A percentile compares a stretch with the other conserved stretches of the same genome.
Evolutionary conservation across 2,888 invertebrate species (phyloP).

Genomic region (Vanessa cardui): DNA sequence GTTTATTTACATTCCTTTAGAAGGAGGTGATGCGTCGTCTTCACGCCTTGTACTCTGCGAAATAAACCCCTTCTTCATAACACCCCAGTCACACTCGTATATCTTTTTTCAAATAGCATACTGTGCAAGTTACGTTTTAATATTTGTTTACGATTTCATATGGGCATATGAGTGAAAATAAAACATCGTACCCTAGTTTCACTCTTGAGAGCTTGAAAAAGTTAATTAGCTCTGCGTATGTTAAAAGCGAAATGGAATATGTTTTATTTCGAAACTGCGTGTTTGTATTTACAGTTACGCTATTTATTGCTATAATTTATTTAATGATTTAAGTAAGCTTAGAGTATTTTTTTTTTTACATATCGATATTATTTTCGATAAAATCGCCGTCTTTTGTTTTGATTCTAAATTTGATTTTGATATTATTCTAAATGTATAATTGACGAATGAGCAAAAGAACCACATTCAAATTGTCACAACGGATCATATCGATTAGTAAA

Average conservation of each 20-base stretch:
- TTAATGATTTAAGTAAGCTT: too few species aligned
- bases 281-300: not conserved
- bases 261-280: conserved; percentile 21
- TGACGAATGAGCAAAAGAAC: too few species aligned
- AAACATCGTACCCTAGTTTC: conserved; percentile 28
- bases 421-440: too few species aligned
- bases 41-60: conserved; percentile 64
- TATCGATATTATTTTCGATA: too few species aligned
- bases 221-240: conserved; percentile 31
- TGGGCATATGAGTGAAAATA: conserved; percentile 21
- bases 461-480: too few species aligned
- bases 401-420: too few species aligned
- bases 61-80: conserved; percentile 63
- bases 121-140: conserved; percentile 29
- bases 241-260: conserved; percentile 30
- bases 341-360: too few species aligned
- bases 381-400: too few species aligned
- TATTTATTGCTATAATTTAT: too few species aligned
- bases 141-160: conserved; percentile 35
- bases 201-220: conserved; percentile 32
- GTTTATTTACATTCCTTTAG: conserved; percentile 77
- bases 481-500: too few species aligned
- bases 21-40: conserved; percentile 74
- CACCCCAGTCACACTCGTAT: conserved; percentile 36
- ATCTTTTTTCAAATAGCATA: conserved; percentile 31